A percentile compares a stretch with the other conserved stretches of the same genome.
phyloP scores from a whole-genome alignment of 2,113 vertebrate species.

The Macquaria australasica region DNA sequence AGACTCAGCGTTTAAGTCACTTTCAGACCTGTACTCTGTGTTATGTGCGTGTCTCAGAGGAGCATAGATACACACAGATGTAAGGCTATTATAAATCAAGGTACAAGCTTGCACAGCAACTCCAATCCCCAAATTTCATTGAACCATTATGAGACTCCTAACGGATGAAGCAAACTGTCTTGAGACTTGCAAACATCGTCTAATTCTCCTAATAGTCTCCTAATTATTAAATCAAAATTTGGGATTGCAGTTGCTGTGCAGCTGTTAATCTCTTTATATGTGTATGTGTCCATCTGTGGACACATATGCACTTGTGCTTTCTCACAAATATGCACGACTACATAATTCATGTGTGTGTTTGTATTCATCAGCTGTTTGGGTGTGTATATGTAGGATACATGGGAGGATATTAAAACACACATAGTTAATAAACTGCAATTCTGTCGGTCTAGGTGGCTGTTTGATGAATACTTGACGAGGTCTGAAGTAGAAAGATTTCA shows the following conservation, averaged over 20 bases:
- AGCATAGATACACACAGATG: not conserved
- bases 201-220: slow-evolving; percentile 7
- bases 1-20: not conserved
- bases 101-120: slow-evolving; percentile 15
- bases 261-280: not conserved
- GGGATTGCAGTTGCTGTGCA: slow-evolving; percentile 4
- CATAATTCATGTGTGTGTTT: not conserved
- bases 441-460: not conserved
- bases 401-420: not conserved
- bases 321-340: slow-evolving; percentile 1
- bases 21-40: not conserved
- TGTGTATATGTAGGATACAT: not conserved
- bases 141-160: slow-evolving; percentile 13
- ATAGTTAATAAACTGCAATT: slow-evolving; percentile 6
- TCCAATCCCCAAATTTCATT: slow-evolving; percentile 16
- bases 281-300: not conserved
- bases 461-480: slow-evolving; percentile 19
- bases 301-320: not conserved
- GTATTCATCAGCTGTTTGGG: not conserved
- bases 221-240: slow-evolving; percentile 28
- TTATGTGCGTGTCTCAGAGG: not conserved
- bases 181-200: slow-evolving; percentile 15
- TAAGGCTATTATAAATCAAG: not conserved
- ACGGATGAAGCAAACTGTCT: slow-evolving; percentile 10
- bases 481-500: slow-evolving; percentile 24